Conservation (phyloP, 1,140 invertebrate genomes). For the Trissolcus basalis region DNA sequence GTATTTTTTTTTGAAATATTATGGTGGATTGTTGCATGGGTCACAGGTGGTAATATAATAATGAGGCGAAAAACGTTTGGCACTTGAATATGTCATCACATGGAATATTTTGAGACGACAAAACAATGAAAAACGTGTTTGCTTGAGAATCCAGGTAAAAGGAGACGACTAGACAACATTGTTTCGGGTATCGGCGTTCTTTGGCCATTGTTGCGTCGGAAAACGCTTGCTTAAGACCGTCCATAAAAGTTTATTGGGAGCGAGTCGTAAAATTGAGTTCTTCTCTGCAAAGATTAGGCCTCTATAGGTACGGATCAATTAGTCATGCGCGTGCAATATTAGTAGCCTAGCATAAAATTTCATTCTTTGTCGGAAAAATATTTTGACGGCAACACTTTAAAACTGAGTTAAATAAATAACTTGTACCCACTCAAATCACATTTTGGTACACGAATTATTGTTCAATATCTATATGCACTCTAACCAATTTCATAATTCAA, state of each 20-base stretch:
- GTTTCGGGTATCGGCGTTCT: conserved; percentile 46
- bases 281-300: conserved; percentile 30
- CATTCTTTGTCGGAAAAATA: conserved; percentile 52
- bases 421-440: neutral
- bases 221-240: conserved; percentile 45
- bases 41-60: conserved; percentile 51
- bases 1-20: neutral
- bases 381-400: conserved; percentile 45
- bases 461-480: no score
- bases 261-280: conserved; percentile 52
- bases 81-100: conserved; percentile 46
- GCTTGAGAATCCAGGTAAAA: conserved; percentile 20
- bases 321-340: conserved; percentile 54
- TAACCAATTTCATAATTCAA: no score
- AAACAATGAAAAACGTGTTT: conserved; percentile 33
- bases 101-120: conserved; percentile 20
- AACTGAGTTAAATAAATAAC: conserved; percentile 7
- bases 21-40: conserved; percentile 21
- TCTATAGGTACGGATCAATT: conserved; percentile 41
- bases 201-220: conserved; percentile 47
- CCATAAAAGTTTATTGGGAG: conserved; percentile 52
- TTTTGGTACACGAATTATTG: neutral
- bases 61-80: conserved; percentile 39
- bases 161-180: conserved; percentile 28
- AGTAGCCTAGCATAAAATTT: conserved; percentile 24